Evolutionary conservation across 2,888 invertebrate genomes (phyloP), one percentile per base, ranked within the genome.

Genomic region (Habrosyne pyritoides): DNA sequence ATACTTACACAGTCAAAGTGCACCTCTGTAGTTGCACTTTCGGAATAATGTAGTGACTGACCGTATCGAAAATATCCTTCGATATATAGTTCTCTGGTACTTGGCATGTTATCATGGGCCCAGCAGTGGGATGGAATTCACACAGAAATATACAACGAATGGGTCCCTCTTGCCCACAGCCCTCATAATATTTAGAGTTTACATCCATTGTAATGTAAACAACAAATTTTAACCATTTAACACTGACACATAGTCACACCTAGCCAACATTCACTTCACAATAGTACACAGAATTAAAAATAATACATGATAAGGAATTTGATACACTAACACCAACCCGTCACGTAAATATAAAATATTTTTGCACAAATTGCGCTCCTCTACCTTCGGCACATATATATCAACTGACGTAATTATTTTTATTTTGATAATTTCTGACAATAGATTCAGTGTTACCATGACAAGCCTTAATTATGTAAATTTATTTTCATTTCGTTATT

Each of bases 31-130:
- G 90, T 77, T 97, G 96, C 53, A 95, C 95, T 88, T 97, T 97
- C 6, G 97, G 97, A 79, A 97, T 97, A 57, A 97, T 95, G 80
- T 96, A 97, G 69, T 95, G 96, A 81, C 96, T 96, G 57, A 97
- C 95, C 52, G 95, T 95, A 84, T 97, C 97, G 86, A 97, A 97
- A 57, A 95, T 94, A 73, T 97, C 96, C 86, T 97, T 97, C 0
- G 95, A 95, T 63, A 97, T 95, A 79, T 94, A 95, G 79, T 96
- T 95, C 68, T 95, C 95, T 52, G 97, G 97, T 61, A 96, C 96
- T 93, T 96, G 96, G 81, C 96, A 96, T 36, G 95, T 95, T 77
- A 96, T 96, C 86, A 95, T 96, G 12, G 96, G 96, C 1, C 96
- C 96, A 50, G 95, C 95, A 18, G 95, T 95, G 10, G 94, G 95